Percentiles rank a stretch among this genome's conserved stretches.
Evolutionary conservation across 2,888 invertebrate genomes (phyloP).

Genomic region (Tetropium fuscum): DNA sequence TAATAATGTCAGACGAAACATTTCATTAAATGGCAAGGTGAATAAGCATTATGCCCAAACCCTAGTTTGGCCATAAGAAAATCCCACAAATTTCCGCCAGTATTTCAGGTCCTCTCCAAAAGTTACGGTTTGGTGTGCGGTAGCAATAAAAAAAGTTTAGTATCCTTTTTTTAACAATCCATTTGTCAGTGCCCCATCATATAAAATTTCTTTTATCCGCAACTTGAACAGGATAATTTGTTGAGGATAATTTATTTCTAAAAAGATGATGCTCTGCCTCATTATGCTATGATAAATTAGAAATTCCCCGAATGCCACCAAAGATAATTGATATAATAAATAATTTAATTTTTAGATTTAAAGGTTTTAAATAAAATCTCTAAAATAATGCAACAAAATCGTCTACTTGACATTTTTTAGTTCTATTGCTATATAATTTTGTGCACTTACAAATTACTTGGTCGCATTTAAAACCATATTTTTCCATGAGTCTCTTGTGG

Average conservation of each 20-base stretch:
- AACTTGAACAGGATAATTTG: background rate
- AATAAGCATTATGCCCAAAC: background rate
- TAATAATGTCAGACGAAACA: background rate
- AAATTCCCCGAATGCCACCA: too few species aligned
- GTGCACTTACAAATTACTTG: too few species aligned
- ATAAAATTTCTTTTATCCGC: background rate
- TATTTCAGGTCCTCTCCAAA: background rate
- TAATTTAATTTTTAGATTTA: too few species aligned
- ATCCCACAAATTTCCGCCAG: background rate
- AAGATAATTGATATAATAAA: too few species aligned
- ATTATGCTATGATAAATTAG: background rate
- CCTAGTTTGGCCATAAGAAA: too few species aligned
- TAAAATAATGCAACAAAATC: too few species aligned
- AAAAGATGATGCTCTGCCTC: background rate
- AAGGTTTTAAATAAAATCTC: too few species aligned
- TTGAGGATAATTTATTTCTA: background rate
- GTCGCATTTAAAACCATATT: too few species aligned
- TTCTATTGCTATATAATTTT: too few species aligned
- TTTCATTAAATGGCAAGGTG: background rate
- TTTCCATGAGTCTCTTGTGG: too few species aligned
- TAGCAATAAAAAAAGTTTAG: background rate
- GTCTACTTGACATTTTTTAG: too few species aligned
- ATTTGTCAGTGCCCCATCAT: background rate
- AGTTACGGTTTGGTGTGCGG: background rate
- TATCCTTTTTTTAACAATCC: background rate